Conservation (phyloP, 1,140 invertebrate species). For the Ditylenchus dipsaci region DNA sequence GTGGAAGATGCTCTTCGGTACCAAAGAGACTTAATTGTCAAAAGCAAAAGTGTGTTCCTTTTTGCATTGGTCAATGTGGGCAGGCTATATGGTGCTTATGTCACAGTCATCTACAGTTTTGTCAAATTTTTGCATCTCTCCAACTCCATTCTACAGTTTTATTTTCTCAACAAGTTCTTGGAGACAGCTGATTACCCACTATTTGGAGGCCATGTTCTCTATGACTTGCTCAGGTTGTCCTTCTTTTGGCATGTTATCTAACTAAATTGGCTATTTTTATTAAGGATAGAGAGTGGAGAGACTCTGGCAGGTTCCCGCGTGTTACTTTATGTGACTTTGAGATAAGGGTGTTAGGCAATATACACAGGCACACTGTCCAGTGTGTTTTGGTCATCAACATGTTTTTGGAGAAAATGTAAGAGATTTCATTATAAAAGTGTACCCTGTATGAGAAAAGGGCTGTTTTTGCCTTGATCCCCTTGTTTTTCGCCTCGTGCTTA, state of each 20-base stretch:
- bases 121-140: constrained; percentile 61
- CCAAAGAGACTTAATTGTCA: constrained; percentile 47
- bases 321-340: constrained; percentile 59
- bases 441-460: too few species aligned
- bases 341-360: constrained; percentile 59
- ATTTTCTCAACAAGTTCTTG: constrained; percentile 62
- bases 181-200: constrained; percentile 62
- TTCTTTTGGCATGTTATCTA: not conserved
- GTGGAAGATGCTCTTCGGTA: constrained; percentile 57
- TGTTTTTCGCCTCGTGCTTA: too few species aligned
- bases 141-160: constrained; percentile 63
- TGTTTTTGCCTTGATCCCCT: too few species aligned
- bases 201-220: constrained; percentile 62
- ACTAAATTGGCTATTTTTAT: constrained; percentile 1
- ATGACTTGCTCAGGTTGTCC: constrained; percentile 58
- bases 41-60: constrained; percentile 47
- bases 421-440: too few species aligned
- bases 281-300: constrained; percentile 54
- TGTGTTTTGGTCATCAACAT: constrained; percentile 47
- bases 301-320: constrained; percentile 60
- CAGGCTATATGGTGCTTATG: constrained; percentile 38
- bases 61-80: constrained; percentile 49
- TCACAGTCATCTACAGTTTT: constrained; percentile 33
- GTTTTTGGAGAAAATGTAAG: constrained; percentile 57
- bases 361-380: constrained; percentile 59